Conservation (phyloP, 2,113 vertebrate genomes). For the Cyanistes caeruleus region DNA sequence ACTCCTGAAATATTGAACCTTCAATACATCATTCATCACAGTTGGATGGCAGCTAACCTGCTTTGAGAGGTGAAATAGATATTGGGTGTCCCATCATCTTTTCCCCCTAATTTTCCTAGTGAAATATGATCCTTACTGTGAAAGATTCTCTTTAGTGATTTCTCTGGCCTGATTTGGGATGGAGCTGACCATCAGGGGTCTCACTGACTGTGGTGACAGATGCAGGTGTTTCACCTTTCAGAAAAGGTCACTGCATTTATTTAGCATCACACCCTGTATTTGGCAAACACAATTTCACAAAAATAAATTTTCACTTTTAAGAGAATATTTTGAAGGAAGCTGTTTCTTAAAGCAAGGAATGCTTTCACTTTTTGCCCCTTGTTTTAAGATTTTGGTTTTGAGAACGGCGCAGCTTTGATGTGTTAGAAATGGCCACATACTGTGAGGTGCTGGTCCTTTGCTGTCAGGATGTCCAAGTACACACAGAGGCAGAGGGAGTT, state of each 20-base stretch:
- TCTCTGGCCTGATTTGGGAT: background rate
- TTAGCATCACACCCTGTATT: background rate
- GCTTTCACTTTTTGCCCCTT: background rate
- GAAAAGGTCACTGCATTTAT: background rate
- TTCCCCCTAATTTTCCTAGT: background rate
- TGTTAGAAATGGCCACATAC: background rate
- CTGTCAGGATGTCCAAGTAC: background rate
- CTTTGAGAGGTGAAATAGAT: background rate
- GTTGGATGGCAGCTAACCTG: background rate
- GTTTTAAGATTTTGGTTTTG: background rate
- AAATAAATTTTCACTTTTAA: background rate
- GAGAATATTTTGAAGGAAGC: background rate
- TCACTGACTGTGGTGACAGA: background rate
- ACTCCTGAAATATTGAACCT: background rate
- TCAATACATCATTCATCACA: background rate
- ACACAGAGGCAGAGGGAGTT: background rate
- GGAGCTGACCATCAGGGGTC: background rate
- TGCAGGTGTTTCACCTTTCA: background rate
- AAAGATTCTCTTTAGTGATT: background rate
- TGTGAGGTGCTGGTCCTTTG: background rate
- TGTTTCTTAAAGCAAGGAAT: background rate
- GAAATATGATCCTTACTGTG: background rate
- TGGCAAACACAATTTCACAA: background rate
- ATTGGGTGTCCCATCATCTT: background rate
- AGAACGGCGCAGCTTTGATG: background rate